A percentile compares a stretch with the other conserved stretches of the same genome.
phyloP scores from a whole-genome alignment of 2,113 vertebrate species.

The Oxyura jamaicensis region DNA sequence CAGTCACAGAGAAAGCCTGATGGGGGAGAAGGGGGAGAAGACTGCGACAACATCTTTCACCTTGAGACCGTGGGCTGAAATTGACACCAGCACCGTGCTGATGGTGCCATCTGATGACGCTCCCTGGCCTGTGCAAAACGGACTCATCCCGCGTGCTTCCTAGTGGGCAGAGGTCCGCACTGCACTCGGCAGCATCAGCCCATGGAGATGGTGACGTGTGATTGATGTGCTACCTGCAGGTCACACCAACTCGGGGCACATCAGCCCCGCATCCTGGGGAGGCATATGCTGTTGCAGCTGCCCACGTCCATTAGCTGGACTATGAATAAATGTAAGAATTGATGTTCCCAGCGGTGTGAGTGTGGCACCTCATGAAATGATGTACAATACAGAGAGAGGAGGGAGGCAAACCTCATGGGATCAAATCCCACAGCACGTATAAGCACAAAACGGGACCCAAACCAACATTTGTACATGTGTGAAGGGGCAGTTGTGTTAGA shows the following conservation, averaged over 20 bases:
- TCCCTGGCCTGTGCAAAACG: background rate
- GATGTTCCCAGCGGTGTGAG: background rate
- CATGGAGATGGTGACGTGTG: slow-evolving; percentile 38
- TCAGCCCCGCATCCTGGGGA: background rate
- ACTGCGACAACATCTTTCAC: background rate
- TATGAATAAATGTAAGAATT: background rate
- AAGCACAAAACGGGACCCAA: background rate
- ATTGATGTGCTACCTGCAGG: slow-evolving; percentile 41
- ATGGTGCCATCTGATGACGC: slow-evolving; percentile 27
- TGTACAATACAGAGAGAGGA: background rate
- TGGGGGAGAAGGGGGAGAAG: background rate
- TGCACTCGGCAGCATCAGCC: background rate
- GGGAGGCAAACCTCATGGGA: background rate
- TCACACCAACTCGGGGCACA: background rate
- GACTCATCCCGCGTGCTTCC: slow-evolving; percentile 21
- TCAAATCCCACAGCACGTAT: background rate
- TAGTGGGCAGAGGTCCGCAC: background rate
- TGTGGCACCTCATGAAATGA: background rate
- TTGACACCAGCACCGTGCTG: background rate
- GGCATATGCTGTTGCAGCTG: slow-evolving; percentile 27
- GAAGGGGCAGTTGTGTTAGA: background rate
- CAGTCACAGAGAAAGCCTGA: background rate
- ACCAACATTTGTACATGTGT: rapidly evolving
- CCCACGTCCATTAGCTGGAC: slow-evolving; percentile 2
- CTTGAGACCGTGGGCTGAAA: background rate